phyloP scores from a whole-genome alignment of 2,113 vertebrate species.

The Tamias sibiricus region DNA sequence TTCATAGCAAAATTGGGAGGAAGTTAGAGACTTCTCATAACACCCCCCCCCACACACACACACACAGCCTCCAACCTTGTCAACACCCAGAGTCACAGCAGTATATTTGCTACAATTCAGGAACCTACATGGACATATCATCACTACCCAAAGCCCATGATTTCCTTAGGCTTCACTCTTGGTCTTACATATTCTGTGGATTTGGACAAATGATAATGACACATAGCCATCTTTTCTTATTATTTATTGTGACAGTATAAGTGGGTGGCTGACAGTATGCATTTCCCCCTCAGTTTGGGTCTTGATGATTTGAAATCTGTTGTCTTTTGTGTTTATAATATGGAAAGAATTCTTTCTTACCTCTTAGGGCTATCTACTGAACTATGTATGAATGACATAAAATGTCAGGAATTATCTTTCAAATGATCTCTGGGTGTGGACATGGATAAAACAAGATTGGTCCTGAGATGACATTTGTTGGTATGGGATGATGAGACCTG shows the following conservation, averaged over 20 bases:
- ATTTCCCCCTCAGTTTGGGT: neutral
- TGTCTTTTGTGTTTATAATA: neutral
- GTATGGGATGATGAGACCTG: neutral
- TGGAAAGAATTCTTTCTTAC: neutral
- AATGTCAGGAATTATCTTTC: neutral
- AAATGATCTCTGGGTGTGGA: neutral
- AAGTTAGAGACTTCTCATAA: neutral
- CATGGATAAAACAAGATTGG: neutral
- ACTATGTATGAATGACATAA: neutral
- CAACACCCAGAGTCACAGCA: too few species aligned
- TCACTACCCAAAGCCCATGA: too few species aligned
- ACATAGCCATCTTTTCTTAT: neutral
- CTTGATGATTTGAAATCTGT: conserved; percentile 7
- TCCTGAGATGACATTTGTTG: neutral
- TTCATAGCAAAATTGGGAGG: neutral
- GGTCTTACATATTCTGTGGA: neutral
- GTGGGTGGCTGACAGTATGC: neutral
- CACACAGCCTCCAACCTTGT: neutral
- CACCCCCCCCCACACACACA: neutral
- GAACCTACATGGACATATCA: neutral
- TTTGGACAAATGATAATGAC: neutral
- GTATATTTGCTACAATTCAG: too few species aligned
- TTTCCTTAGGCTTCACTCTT: neutral
- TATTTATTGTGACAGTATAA: neutral
- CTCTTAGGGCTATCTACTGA: neutral